A percentile compares a stretch with the other conserved stretches of the same genome.
These are phyloP conservation scores for Bufo gargarizans DNA, from an alignment of 2,113 vertebrate species.

Conservation along the genomic window DNA sequence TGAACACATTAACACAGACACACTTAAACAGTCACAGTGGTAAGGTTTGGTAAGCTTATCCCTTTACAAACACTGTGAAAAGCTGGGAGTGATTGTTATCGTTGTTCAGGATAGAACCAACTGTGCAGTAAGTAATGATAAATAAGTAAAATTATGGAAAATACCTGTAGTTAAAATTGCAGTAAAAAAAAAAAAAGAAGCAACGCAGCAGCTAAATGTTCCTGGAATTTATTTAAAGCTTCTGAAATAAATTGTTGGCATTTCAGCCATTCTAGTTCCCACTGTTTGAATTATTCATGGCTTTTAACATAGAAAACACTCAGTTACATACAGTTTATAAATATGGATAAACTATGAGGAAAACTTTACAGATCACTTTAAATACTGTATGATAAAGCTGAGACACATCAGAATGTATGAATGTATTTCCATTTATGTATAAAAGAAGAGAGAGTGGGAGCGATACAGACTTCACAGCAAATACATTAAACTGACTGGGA, in stretches of 20 bases:
- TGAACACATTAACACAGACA: too few relatives aligned
- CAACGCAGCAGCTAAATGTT: neutral
- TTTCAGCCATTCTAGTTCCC: neutral
- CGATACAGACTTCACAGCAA: neutral
- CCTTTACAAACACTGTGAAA: neutral
- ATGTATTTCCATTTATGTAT: slow-evolving; percentile 18
- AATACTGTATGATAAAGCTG: neutral
- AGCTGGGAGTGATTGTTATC: too few relatives aligned
- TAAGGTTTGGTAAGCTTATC: too few relatives aligned
- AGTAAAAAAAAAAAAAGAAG: neutral
- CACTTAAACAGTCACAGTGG: too few relatives aligned
- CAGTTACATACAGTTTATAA: neutral
- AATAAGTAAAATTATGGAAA: neutral
- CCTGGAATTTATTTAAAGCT: neutral
- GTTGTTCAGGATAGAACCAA: neutral
- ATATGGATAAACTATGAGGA: slow-evolving; percentile 2
- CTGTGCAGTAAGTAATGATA: neutral
- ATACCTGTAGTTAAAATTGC: neutral
- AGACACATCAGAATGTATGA: neutral
- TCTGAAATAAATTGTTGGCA: neutral
- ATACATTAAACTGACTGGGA: neutral
- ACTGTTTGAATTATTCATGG: slow-evolving; percentile 2
- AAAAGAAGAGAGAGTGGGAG: neutral
- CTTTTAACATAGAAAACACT: slow-evolving; percentile 18
- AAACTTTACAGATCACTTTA: slow-evolving; percentile 3